Conservation (phyloP, 2,888 invertebrate species). For the Schizaphis graminum region DNA sequence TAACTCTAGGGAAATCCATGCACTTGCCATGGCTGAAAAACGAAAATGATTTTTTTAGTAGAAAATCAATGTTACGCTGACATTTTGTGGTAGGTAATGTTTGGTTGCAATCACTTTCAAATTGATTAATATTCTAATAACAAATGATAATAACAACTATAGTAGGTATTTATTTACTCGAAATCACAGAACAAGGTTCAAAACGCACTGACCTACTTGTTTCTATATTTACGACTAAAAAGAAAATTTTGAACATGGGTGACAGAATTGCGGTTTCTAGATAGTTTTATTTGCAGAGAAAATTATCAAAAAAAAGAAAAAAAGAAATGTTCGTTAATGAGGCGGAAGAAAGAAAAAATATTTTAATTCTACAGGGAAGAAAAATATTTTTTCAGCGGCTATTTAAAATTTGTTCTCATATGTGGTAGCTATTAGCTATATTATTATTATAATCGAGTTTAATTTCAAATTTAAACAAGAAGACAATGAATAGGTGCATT, state of each 20-base stretch:
- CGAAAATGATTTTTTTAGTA: constrained; percentile 23
- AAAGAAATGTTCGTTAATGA: background rate
- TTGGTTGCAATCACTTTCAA: constrained; percentile 40
- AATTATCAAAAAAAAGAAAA: background rate
- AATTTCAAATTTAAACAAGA: background rate
- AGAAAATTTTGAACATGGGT: background rate
- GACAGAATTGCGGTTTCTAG: background rate
- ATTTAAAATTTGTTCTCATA: background rate
- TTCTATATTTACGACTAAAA: background rate
- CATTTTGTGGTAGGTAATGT: constrained; percentile 31
- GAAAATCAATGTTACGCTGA: constrained; percentile 14
- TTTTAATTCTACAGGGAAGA: background rate
- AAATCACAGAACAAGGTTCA: background rate
- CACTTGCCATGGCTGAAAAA: constrained; percentile 41
- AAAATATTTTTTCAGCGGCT: background rate
- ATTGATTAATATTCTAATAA: constrained; percentile 37
- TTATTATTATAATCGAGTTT: background rate
- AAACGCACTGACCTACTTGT: constrained; percentile 43
- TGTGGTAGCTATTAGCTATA: background rate
- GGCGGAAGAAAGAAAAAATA: background rate
- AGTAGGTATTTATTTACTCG: background rate
- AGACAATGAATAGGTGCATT: background rate
- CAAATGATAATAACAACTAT: too few relatives aligned
- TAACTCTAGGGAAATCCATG: background rate
- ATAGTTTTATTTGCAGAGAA: background rate